These are phyloP conservation scores for Ochropleura leucogaster DNA, from an alignment of 2,888 invertebrate species.

Conservation along the genomic window DNA sequence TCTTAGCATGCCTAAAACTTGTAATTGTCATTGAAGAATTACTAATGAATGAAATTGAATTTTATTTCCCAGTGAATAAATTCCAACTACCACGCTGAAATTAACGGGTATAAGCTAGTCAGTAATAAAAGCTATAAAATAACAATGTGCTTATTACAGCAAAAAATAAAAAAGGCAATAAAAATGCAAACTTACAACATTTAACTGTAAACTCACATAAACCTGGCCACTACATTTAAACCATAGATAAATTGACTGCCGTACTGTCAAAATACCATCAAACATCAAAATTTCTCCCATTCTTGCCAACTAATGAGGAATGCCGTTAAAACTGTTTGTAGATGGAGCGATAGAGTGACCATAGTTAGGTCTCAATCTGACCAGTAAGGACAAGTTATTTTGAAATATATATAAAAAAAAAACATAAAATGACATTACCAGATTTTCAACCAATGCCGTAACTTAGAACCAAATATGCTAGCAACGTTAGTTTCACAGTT, in stretches of 20 bases:
- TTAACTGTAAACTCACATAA: slow-evolving; percentile 9
- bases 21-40: no score
- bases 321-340: no score
- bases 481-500: neutral
- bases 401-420: no score
- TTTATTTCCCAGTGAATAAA: no score
- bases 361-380: no score
- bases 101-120: neutral
- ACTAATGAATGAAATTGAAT: no score
- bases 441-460: no score
- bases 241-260: neutral
- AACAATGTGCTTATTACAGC: slow-evolving; percentile 13
- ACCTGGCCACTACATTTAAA: neutral
- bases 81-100: neutral
- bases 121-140: neutral
- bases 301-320: neutral
- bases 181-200: slow-evolving; percentile 16
- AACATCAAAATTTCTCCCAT: neutral
- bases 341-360: no score
- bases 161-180: neutral
- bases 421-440: no score
- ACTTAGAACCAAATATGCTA: no score
- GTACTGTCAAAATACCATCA: neutral
- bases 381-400: no score
- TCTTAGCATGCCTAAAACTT: no score